Evolutionary conservation across 2,888 invertebrate species (phyloP), one percentile per base, ranked within the genome.

Genomic region (Horisme vitalbata): DNA sequence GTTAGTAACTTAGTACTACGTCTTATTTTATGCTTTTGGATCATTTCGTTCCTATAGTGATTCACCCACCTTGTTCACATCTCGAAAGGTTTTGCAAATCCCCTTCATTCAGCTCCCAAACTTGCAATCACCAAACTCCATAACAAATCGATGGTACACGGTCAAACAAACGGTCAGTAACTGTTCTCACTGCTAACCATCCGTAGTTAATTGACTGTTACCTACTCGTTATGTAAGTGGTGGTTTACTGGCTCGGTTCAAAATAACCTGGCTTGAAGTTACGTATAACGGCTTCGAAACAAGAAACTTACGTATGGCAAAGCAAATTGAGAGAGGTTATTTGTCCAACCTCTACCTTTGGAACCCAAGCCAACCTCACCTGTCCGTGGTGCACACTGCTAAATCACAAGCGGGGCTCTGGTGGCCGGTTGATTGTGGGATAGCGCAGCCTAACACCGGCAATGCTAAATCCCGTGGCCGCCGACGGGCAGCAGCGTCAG

Each of bases 91-190:
- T 27, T 10, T 36, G 7, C 24, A 36, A 26, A 31, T 24, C 24
- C 24, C 24, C n/a, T 18, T 41, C 13, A 28, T 8, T 3, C 10
- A 23, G 34, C 18, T n/a, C 13, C 28, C 24, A 28, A 33, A 28
- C 20, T 27, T 11, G 18, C 24, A 30, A 18, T 41, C n/a, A 5
- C 32, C 0, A 31, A 41, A 33, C 20, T 43, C 38, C 38, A 44
- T 21, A 44, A 36, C 37, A 34, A 51, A 43, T 46, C 43, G 9
- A 51, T 51, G 46, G 32, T 36, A 27, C 20, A 45, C 43, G 30
- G 21, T 31, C 23, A 26, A 14, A 10, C 24, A 15, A 45, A 41
- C 50, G 50, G 41, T 10, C 36, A 36, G 30, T 46, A 41, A 51
- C 48, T 39, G 43, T 44, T 20, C 11, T 15, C 15, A 32, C 30